These are phyloP conservation scores for Telenomus remus DNA, from an alignment of 1,140 invertebrate genomes.

Conservation along the genomic window DNA sequence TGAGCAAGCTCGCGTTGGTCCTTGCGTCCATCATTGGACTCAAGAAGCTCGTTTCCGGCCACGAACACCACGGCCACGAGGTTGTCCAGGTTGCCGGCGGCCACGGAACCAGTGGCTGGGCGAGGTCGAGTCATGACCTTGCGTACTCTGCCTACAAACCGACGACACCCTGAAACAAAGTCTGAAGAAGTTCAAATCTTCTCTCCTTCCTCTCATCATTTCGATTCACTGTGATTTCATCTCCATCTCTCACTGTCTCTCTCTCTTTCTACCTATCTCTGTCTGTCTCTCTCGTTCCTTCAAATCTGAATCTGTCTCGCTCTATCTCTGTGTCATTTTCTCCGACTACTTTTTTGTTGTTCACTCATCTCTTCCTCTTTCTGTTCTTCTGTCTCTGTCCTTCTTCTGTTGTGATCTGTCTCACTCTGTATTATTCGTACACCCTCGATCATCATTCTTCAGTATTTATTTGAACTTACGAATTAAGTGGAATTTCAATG, in stretches of 20 bases:
- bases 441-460: conserved; percentile 54
- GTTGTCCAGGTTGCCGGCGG: conserved; percentile 82
- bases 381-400: conserved; percentile 21
- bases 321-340: conserved; percentile 28
- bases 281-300: conserved; percentile 31
- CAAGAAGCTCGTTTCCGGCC: conserved; percentile 84
- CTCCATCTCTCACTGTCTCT: conserved; percentile 35
- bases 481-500: conserved; percentile 48
- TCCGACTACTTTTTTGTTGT: conserved; percentile 18
- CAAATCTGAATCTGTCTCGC: conserved; percentile 17
- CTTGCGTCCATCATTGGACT: conserved; percentile 88
- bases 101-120: conserved; percentile 76
- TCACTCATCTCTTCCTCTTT: conserved; percentile 16
- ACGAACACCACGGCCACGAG: conserved; percentile 81
- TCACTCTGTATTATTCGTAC: conserved; percentile 46
- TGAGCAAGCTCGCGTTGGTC: conserved; percentile 87
- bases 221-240: conserved; percentile 58
- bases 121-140: conserved; percentile 71
- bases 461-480: conserved; percentile 56
- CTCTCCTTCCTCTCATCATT: conserved; percentile 43
- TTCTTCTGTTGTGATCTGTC: conserved; percentile 51
- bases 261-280: conserved; percentile 11
- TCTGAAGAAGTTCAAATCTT: conserved; percentile 34
- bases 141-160: conserved; percentile 74
- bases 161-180: conserved; percentile 59